Base-by-base conservation (phyloP, 2,113 vertebrate species). In the Nipponia nippon region DNA sequence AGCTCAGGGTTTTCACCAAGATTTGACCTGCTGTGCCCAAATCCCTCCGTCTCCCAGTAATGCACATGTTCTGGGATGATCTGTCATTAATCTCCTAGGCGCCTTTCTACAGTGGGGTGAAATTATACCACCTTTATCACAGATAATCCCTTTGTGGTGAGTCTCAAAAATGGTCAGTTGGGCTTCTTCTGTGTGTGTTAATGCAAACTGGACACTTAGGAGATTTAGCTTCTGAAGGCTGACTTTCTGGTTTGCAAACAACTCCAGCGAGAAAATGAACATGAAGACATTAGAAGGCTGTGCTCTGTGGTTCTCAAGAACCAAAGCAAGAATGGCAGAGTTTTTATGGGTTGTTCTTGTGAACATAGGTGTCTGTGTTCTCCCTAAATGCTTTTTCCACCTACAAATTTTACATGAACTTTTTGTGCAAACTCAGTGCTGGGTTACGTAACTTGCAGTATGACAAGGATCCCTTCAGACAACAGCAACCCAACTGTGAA, bases 401-500 rank as follows among this genome's bases (percentile, higher is more conserved):
- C 20, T 79, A 40, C 14, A 52, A 1, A 2, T 55, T 79, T 56
- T 27, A 34, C 36, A 6, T 47, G 47, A 84, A 30, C 13, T 32
- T 56, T 66, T 58, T 75, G n/a, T 83, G 42, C 8, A 59, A 44
- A 67, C 32, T 82, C 32, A 22, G 25, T n/a, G 42, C 55, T 87
- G 55, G 34, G 50, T 96, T 95, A 94, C 0, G 0, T 94, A 94
- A 94, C 13, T 40, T 72, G 40, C 66, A 49, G 61, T n/a, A 38
- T 61, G 95, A 96, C 94, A 93, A 94, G 78, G 66, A 96, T 95
- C 87, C 16, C 36, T 90, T 97, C 89, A 71, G 87, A 90, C 77
- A 95, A 71, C 44, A 96, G 66, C 81, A 93, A 73, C 23, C n/a
- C 84, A 85, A 87, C 78, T 78, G 38, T 95, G 78, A 91, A 96